Evolutionary conservation across 2,888 invertebrate genomes (phyloP), one percentile per base, ranked within the genome.

Genomic region (Homarus gammarus): DNA sequence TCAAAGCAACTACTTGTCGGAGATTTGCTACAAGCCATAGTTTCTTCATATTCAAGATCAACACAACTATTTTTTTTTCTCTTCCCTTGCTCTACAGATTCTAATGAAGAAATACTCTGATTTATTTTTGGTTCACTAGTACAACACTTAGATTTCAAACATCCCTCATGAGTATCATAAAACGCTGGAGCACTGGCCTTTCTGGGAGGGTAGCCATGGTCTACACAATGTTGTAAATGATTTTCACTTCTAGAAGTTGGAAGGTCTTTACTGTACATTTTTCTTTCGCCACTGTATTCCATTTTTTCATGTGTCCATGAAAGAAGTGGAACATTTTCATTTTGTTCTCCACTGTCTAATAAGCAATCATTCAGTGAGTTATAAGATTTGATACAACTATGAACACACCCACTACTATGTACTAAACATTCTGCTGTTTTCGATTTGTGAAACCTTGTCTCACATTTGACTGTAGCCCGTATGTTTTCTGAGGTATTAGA

Each of bases 351-450:
- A 78, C 84, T 78, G 83, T 83, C 73, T 89, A 89, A 72, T 79
- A 86, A 68, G 40, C 86, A 86, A 36, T 86, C 86, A 56, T 79
- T 89, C 31, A 89, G 61, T 5, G 88, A 89, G 56, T 77, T 84
- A 44, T 84, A 89, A 31, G 88, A 89, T 56, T 89, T 89, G n/a
- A 82, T 82, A 84, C 88, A 90, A 73, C 77, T 81, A 36, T 79
- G 82, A 31, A 78, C 75, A 73, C 89, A 86, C 2, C 83, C 68
- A 70, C 82, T 84, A 44, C 70, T 82, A 73, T 78, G 86, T 78
- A 87, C 87, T 78, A 91, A 85, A 78, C 91, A 91, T 61, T 91
- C 91, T 15, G 91, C 87, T n/a, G 91, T 91, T 73, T 91, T 91
- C 44, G 91, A 91, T 64, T 91, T 91, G 36, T 88, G 88, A 64